Percentiles rank a stretch among this genome's conserved stretches.
phyloP scores from a whole-genome alignment of 1,140 invertebrate species.

The Drosophila ananassae region DNA sequence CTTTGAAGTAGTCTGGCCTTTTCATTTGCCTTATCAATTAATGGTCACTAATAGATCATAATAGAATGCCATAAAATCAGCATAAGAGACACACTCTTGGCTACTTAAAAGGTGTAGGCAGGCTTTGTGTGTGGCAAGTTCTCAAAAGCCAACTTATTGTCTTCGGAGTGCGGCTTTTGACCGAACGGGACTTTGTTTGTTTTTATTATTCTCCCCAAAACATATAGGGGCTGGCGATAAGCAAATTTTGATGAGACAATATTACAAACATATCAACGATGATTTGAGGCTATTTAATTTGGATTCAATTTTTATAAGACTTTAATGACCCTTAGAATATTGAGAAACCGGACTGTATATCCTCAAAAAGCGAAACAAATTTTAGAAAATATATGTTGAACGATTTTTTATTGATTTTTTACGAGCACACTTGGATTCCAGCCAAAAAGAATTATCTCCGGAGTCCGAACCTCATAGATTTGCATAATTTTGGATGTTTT shows the following conservation, averaged over 20 bases:
- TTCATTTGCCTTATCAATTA: conserved; percentile 65
- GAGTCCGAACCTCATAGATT: conserved; percentile 33
- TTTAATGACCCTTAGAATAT: conserved; percentile 56
- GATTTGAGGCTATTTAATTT: conserved; percentile 62
- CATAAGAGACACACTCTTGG: conserved; percentile 47
- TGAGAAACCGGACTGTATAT: conserved; percentile 27
- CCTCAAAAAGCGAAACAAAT: conserved; percentile 13
- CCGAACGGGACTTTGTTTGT: conserved; percentile 11
- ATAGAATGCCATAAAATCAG: conserved; percentile 64
- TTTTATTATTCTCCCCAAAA: conserved; percentile 37
- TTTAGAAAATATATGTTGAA: conserved; percentile 43
- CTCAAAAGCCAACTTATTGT: conserved; percentile 14
- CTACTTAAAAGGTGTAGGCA: conserved; percentile 52
- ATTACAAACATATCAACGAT: conserved; percentile 50
- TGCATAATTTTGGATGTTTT: conserved; percentile 49
- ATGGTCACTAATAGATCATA: conserved; percentile 78
- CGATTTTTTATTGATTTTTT: conserved; percentile 64
- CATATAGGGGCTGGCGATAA: conserved; percentile 46
- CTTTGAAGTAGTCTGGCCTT: conserved; percentile 15
- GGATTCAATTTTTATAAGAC: conserved; percentile 69
- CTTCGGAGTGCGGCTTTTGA: conserved; percentile 10
- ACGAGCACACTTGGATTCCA: conserved; percentile 55
- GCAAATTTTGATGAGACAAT: conserved; percentile 57
- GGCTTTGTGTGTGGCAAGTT: conserved; percentile 55
- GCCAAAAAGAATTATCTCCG: conserved; percentile 54